phyloP scores from a whole-genome alignment of 2,797 vertebrate species.

The Bryconaethiops microstoma region DNA sequence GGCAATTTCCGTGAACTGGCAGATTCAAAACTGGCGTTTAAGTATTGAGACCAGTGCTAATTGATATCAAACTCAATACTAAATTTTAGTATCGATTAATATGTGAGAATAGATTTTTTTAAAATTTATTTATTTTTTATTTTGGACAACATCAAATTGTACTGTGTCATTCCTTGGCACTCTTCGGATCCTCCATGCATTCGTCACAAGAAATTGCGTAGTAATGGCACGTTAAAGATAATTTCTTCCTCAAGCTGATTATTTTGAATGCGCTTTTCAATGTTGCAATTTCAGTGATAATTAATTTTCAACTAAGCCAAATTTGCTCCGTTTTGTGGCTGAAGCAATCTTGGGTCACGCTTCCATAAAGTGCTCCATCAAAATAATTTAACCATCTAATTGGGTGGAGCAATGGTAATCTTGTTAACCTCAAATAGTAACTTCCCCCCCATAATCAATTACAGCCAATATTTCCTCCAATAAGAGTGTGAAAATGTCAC shows the following conservation, averaged over 20 bases:
- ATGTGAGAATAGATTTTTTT: no score
- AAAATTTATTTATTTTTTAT: no score
- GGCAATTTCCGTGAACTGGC: no score
- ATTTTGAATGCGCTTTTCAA: constrained; percentile 36
- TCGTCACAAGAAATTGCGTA: neutral
- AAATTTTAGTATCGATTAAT: no score
- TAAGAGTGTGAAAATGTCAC: constrained; percentile 43
- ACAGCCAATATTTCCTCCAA: constrained; percentile 41
- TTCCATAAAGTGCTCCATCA: constrained; percentile 27
- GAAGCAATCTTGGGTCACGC: constrained; percentile 31
- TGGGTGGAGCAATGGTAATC: constrained; percentile 46
- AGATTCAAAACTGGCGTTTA: no score
- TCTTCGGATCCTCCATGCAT: neutral
- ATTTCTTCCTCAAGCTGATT: constrained; percentile 28
- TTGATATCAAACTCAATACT: no score
- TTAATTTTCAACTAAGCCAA: constrained; percentile 38
- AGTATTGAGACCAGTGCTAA: no score
- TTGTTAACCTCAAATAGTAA: constrained; percentile 51
- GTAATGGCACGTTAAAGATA: neutral
- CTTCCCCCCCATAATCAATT: constrained; percentile 51
- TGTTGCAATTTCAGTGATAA: constrained; percentile 22
- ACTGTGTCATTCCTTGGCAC: neutral
- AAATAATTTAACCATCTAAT: constrained; percentile 37
- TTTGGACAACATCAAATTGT: no score
- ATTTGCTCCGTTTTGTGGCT: constrained; percentile 39